Conservation (phyloP, 1,140 invertebrate species). For the Leptinotarsa undecemlineata region DNA sequence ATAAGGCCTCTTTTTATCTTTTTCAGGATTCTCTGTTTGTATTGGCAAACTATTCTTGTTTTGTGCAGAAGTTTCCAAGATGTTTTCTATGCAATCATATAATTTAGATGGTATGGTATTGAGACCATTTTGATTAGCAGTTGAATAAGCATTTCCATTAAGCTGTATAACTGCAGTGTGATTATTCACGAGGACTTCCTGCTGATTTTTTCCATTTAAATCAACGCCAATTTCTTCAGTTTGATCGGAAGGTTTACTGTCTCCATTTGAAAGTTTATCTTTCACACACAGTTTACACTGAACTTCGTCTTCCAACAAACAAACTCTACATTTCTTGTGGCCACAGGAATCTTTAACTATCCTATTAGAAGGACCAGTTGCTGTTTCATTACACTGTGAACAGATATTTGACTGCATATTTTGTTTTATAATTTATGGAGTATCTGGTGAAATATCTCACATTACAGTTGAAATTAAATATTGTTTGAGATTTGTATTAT, state of each 20-base stretch:
- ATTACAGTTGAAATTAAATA: no score
- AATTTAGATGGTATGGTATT: neutral
- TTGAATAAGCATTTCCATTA: constrained; percentile 32
- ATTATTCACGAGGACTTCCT: constrained; percentile 32
- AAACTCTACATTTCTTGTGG: constrained; percentile 57
- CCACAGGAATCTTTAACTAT: constrained; percentile 58
- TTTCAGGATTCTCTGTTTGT: constrained; percentile 16
- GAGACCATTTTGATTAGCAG: constrained; percentile 9
- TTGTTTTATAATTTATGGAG: neutral
- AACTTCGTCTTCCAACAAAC: constrained; percentile 54
- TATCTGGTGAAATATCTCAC: no score
- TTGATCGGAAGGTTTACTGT: neutral
- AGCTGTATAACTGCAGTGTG: constrained; percentile 42
- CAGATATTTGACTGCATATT: constrained; percentile 45
- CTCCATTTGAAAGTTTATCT: constrained; percentile 11
- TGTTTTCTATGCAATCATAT: constrained; percentile 23
- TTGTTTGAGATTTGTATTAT: no score
- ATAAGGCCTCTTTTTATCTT: constrained; percentile 36
- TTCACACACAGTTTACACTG: constrained; percentile 53
- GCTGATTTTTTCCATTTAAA: constrained; percentile 10
- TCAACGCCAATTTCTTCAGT: constrained; percentile 6
- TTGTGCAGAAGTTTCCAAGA: neutral
- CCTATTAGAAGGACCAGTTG: constrained; percentile 46
- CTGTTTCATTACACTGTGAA: constrained; percentile 53
- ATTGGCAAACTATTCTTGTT: constrained; percentile 18